Base-by-base conservation (phyloP, 2,888 invertebrate species). In the Hemicrepidius hirtus region DNA sequence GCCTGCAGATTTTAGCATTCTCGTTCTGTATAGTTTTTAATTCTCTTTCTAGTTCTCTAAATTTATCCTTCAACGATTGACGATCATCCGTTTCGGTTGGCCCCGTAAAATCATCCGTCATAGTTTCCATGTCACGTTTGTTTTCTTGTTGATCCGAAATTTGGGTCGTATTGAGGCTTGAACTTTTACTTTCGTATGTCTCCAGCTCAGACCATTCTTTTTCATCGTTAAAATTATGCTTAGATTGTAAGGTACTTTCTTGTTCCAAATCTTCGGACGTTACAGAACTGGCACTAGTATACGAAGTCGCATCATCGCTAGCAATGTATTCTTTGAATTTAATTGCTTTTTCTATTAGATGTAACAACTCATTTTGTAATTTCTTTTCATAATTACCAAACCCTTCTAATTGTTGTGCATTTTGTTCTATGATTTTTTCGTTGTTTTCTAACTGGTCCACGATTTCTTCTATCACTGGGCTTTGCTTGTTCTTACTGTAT, bases 1-100 rank as follows among this genome's bases (percentile, higher is more conserved):
- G 81, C 40, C 82, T 79, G 24, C 85, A 83, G 49, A 90, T 79
- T 64, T 88, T 85, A 0, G 84, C 73, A 78, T 89, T 91, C 82
- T 90, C 89, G 49, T 85, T 84, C 57, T 89, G 86, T 77, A 91
- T 90, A 21, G 85, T 87, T 57, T 87, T 85, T 35, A 91, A 91
- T 83, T 91, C 93, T 68, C 88, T 87, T 85, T 94, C 92, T 41
- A 94, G 84, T 82, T 93, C 92, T 46, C 86, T 81, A 0, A 94
- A 86, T 60, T 93, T 91, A 16, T 86, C 87, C 84, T 91, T 90
- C 73, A 92, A 81, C 53, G 90, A 82, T 81, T 90, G 90, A 78
- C 90, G 7, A 7, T 28, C n/a, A 7, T 10, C 3, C 5, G 13
- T 16, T 90, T 79, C 88, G 84, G 80, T 88, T 88, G 49, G 18